Evolutionary conservation across 2,797 vertebrate species (phyloP).

Genomic region (Spondyliosoma cantharus): DNA sequence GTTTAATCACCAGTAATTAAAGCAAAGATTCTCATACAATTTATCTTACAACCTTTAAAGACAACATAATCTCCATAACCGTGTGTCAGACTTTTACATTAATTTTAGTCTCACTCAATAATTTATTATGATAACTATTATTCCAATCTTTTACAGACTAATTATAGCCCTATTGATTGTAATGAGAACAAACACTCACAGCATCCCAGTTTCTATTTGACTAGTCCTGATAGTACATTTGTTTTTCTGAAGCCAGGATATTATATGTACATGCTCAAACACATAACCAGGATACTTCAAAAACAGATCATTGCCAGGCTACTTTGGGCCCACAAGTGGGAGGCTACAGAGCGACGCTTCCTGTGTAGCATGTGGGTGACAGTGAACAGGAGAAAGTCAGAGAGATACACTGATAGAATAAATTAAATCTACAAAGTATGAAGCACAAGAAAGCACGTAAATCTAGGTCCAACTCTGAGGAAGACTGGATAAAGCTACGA

Average conservation of each 20-base stretch:
- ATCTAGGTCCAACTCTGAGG: slow-evolving; percentile 5
- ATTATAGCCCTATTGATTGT: neutral
- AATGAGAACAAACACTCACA: slow-evolving; percentile 4
- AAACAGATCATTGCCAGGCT: slow-evolving; percentile 15
- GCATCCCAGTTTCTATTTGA: neutral
- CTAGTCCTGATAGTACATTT: neutral
- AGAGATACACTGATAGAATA: neutral
- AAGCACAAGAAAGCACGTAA: neutral
- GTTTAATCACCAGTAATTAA: slow-evolving; percentile 3
- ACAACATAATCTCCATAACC: neutral
- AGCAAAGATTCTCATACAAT: neutral
- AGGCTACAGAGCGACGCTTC: neutral
- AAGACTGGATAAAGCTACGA: neutral
- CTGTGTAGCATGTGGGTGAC: neutral
- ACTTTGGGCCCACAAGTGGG: slow-evolving; percentile 9
- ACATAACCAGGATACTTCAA: slow-evolving; percentile 1
- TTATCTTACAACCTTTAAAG: neutral
- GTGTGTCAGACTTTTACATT: neutral
- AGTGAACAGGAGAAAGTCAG: neutral
- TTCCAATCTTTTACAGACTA: neutral
- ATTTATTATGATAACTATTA: neutral
- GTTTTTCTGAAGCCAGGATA: slow-evolving; percentile 28
- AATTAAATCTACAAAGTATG: neutral
- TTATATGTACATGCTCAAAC: slow-evolving; percentile 7
- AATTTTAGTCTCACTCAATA: neutral